A percentile compares a stretch with the other conserved stretches of the same genome.
phyloP scores from a whole-genome alignment of 2,113 vertebrate species.

The Vidua macroura region DNA sequence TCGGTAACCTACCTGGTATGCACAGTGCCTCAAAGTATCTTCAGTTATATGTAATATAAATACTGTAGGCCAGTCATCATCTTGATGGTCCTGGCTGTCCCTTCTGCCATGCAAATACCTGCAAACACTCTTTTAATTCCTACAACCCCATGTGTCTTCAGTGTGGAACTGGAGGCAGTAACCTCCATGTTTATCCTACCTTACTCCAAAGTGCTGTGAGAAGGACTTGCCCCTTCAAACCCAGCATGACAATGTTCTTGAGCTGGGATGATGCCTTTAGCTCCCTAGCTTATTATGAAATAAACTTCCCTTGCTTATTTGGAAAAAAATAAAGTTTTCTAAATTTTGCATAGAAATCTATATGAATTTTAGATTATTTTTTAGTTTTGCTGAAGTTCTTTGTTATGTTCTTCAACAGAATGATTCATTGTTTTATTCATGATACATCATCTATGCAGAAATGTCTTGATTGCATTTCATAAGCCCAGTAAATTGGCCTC shows the following conservation, averaged over 20 bases:
- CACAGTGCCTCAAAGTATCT: background rate
- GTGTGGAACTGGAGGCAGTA: background rate
- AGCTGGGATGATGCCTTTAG: background rate
- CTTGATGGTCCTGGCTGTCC: background rate
- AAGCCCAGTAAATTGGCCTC: background rate
- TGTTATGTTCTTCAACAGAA: background rate
- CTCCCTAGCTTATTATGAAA: background rate
- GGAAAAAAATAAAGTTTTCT: background rate
- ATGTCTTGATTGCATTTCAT: background rate
- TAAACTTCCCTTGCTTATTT: background rate
- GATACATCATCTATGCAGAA: background rate
- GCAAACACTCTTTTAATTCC: background rate
- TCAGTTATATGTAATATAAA: background rate
- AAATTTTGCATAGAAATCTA: background rate
- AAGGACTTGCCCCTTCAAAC: background rate
- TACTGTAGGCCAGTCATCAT: background rate
- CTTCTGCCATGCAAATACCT: background rate
- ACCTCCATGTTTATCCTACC: background rate
- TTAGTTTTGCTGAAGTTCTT: background rate
- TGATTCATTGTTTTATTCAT: background rate
- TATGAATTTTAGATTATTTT: background rate
- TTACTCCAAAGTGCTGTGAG: background rate
- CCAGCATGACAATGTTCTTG: background rate
- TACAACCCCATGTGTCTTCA: fast-evolving
- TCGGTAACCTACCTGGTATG: fast-evolving